Evolutionary conservation across 1,140 invertebrate species (phyloP), one percentile per base, ranked within the genome.

Genomic region (Euschistus heros): DNA sequence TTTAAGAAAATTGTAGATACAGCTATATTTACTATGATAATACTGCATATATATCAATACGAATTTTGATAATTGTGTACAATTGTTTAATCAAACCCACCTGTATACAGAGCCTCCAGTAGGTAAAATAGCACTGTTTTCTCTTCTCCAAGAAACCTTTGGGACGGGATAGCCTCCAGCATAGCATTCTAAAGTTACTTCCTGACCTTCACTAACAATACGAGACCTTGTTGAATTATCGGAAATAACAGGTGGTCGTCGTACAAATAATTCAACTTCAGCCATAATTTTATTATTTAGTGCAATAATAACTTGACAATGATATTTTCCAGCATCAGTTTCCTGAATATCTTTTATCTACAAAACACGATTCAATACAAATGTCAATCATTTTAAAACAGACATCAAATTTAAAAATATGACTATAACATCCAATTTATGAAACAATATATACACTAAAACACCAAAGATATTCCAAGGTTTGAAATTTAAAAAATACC

Each of bases 301-400:
- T 0, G 87, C 85, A 63, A 92, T 86, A 7, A 92, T 75, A 24
- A 95, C 86, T 76, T 93, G 87, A 71, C 93, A 96, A 63, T 87
- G 84, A 74, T 95, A 95, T 69, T 80, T 83, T 24, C 91, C 92
- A 0, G 89, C 89, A 75, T 96, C 92, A 0, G 89, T 93, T 76
- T 96, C 92, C 80, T 95, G 92, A 62, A 95, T 91, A 72, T 95
- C 92, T 76, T 91, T 93, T n/a, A 95, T 88, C 84, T 91, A 74
- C 64, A 77, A 74, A 59, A 63, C 17, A 69, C 20, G 17, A 2
- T 22, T 46, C 24, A 54, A 22, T 20, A 54, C 3, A 54, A 54
- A 37, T 37, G 8, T 37, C 7, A 7, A n/a, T n/a, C n/a, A n/a
- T n/a, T n/a, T n/a, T n/a, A n/a, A n/a, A n/a, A n/a, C n/a, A n/a